These are phyloP conservation scores for Eupsittula cactorum DNA, from an alignment of 2,113 vertebrate species.

Conservation along the genomic window DNA sequence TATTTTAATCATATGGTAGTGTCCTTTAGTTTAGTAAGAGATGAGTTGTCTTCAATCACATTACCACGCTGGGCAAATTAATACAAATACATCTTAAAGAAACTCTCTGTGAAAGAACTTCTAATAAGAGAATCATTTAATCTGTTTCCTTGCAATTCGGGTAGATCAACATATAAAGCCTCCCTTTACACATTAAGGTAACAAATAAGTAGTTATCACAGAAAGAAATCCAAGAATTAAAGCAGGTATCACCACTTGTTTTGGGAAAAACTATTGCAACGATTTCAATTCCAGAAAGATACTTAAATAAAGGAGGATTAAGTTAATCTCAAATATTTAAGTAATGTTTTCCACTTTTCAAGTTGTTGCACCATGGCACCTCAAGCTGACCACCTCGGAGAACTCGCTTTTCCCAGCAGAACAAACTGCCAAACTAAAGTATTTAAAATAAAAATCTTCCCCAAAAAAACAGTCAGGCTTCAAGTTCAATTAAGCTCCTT, in stretches of 20 bases:
- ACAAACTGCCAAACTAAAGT: background rate
- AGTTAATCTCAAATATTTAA: background rate
- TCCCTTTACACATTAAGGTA: rapidly evolving
- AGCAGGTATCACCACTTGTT: background rate
- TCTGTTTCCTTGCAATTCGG: background rate
- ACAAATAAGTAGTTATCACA: background rate
- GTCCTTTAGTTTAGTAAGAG: background rate
- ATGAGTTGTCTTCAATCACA: background rate
- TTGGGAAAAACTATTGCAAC: background rate
- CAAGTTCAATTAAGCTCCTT: background rate
- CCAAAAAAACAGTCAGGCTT: background rate
- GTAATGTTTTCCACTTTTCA: background rate
- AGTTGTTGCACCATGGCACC: background rate
- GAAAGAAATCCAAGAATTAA: background rate
- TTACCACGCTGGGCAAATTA: background rate
- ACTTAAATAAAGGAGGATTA: background rate
- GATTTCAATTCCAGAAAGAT: background rate
- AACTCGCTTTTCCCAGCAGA: background rate
- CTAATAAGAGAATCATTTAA: background rate
- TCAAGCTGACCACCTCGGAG: background rate
- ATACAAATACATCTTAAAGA: background rate
- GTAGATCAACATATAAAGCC: background rate
- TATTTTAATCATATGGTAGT: background rate
- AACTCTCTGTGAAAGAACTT: background rate
- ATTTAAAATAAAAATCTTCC: background rate